These are phyloP conservation scores for Montipora capitata DNA, from an alignment of 92 coral and sea anemone genomes.

Conservation along the genomic window DNA sequence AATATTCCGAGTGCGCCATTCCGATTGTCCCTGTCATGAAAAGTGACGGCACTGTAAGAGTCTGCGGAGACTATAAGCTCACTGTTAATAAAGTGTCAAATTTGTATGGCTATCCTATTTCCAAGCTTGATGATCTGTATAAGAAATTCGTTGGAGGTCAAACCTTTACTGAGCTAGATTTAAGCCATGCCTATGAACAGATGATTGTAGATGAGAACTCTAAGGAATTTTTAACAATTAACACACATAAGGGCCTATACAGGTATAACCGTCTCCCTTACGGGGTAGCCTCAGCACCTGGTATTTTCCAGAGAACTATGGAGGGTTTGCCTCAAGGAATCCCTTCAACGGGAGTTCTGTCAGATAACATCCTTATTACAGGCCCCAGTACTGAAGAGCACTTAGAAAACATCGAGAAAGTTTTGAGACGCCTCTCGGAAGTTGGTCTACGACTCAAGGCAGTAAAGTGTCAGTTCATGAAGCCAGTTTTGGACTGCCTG, in stretches of 20 bases:
- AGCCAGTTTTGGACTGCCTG: slow-evolving; percentile 43
- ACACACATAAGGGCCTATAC: slow-evolving; percentile 73
- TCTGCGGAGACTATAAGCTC: slow-evolving; percentile 51
- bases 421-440: not conserved
- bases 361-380: slow-evolving; percentile 54
- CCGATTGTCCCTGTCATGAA: slow-evolving; percentile 41
- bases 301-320: slow-evolving; percentile 62
- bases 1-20: slow-evolving; percentile 18
- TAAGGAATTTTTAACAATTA: slow-evolving; percentile 61
- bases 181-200: slow-evolving; percentile 62
- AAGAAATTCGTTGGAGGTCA: slow-evolving; percentile 44
- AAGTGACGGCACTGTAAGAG: slow-evolving; percentile 21
- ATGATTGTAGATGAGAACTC: slow-evolving; percentile 68
- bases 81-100: slow-evolving; percentile 46
- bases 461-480: slow-evolving; percentile 5
- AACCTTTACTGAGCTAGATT: slow-evolving; percentile 71
- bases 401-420: not conserved
- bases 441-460: not conserved
- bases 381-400: slow-evolving; percentile 51
- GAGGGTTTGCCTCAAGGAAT: slow-evolving; percentile 69
- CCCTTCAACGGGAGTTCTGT: slow-evolving; percentile 53
- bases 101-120: slow-evolving; percentile 58
- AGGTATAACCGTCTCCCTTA: slow-evolving; percentile 69
- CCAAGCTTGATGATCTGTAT: slow-evolving; percentile 66
- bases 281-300: slow-evolving; percentile 72